Base-by-base conservation (phyloP, 2,797 vertebrate genomes). In the Passerculus sandwichensis region DNA sequence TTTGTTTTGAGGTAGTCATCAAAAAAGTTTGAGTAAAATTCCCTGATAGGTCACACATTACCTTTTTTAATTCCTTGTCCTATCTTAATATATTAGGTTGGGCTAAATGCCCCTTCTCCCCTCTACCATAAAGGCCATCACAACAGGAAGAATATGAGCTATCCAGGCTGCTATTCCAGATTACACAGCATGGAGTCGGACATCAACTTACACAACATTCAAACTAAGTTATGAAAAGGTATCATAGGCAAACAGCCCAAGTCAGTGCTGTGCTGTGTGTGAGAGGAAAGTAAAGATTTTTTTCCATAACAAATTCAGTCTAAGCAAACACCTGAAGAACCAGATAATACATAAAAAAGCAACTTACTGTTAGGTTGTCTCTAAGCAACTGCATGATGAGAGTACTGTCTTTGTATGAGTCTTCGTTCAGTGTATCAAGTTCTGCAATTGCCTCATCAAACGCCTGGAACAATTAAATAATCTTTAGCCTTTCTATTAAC, bases 301-400 rank as follows among this genome's bases (percentile, higher is more conserved):
- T 74, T 71, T 20, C 61, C 42, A 85, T 56, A 36, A 69, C 18
- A 75, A 69, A 72, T 78, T 67, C 59, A 64, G 44, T 57, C 27
- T 40, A 60, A 88, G 38, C 34, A 53, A 79, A 77, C 42, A 54
- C 3, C 13, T 12, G 34, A 34, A 86, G 60, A 95, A 81, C 5
- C 15, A 88, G 59, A 36, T 1, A 89, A 62, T 26, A 85, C 23
- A 73, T 6, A 26, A 64, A 65, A 94, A 89, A 44, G 32, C 36
- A 59, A 98, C 99, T 99, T 97, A 99, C 99, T 98, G 99, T 99
- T 97, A 99, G 98, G 98, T 99, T 99, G 98, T 99, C 99, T 99
- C 99, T 99, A 97, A 99, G 99, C 98, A 99, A 98, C 98, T 99
- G 99, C 99, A 99, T 99, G 98, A 99, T 99, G 92, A 99, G 99